phyloP scores from a whole-genome alignment of 2,113 vertebrate species.

The Chaetodon trifascialis region DNA sequence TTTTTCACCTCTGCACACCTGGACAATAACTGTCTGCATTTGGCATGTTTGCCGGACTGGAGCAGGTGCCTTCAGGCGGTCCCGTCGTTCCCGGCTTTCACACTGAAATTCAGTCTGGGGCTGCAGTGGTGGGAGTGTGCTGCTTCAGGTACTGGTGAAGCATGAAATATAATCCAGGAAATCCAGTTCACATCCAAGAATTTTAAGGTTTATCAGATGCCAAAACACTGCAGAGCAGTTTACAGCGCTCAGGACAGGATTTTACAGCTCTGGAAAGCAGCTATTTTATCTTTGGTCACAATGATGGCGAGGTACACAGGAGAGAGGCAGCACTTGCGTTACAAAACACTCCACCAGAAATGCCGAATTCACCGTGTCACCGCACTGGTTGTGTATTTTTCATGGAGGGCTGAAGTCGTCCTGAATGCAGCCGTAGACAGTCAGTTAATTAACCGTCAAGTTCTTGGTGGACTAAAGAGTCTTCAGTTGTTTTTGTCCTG shows the following conservation, averaged over 20 bases:
- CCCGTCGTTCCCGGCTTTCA: neutral
- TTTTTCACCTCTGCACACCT: neutral
- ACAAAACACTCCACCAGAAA: neutral
- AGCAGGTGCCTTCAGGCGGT: neutral
- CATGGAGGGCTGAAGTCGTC: neutral
- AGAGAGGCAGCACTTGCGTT: neutral
- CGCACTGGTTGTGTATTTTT: neutral
- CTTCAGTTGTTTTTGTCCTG: neutral
- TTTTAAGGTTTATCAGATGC: neutral
- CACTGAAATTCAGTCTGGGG: accelerated
- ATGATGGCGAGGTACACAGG: neutral
- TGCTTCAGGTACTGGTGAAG: neutral
- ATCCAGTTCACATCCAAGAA: neutral
- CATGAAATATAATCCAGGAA: neutral
- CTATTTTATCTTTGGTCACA: neutral
- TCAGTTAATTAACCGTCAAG: neutral
- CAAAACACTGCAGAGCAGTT: too few relatives aligned
- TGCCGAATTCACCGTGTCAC: neutral
- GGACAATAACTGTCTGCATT: neutral
- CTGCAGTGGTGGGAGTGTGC: neutral
- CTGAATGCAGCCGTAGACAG: neutral
- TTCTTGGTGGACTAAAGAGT: neutral
- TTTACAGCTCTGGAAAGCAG: neutral
- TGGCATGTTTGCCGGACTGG: too few relatives aligned
- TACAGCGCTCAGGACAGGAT: neutral